These are phyloP conservation scores for Diarsia mendica DNA, from an alignment of 2,888 invertebrate species.

Conservation along the genomic window DNA sequence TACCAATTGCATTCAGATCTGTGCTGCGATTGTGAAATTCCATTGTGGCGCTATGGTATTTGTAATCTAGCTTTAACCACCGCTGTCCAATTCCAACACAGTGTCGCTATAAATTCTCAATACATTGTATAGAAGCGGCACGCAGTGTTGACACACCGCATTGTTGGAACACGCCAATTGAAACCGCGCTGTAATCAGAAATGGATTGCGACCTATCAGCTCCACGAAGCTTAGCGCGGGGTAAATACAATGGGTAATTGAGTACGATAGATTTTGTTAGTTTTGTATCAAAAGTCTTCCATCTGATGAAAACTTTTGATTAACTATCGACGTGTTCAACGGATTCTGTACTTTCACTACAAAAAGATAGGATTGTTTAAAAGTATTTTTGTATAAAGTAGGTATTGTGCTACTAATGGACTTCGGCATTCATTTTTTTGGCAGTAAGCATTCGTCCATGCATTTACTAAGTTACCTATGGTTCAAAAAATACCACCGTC, in stretches of 20 bases:
- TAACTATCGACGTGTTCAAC: constrained; percentile 19
- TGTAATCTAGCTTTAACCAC: constrained; percentile 60
- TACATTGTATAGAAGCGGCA: constrained; percentile 50
- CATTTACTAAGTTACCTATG: neutral
- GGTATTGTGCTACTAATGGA: constrained; percentile 1
- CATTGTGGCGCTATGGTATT: constrained; percentile 61
- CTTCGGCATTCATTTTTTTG: neutral
- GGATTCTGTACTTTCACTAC: constrained; percentile 2
- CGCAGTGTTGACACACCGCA: constrained; percentile 50
- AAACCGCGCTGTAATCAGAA: constrained; percentile 64
- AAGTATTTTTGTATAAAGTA: constrained; percentile 6
- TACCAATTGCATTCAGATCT: constrained; percentile 55
- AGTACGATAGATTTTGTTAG: constrained; percentile 61
- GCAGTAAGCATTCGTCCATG: neutral
- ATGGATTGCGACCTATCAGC: constrained; percentile 59
- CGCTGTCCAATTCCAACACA: constrained; percentile 48
- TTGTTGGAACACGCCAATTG: constrained; percentile 60
- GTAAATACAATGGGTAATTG: constrained; percentile 72
- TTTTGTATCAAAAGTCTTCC: constrained; percentile 58
- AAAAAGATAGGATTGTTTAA: constrained; percentile 14
- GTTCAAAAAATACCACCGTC: neutral
- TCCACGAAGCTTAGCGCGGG: constrained; percentile 65
- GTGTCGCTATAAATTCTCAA: constrained; percentile 55
- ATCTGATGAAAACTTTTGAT: constrained; percentile 47
- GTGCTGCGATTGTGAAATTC: constrained; percentile 58